Conservation (phyloP, 1,140 invertebrate species). For the Drosophila murphyi region DNA sequence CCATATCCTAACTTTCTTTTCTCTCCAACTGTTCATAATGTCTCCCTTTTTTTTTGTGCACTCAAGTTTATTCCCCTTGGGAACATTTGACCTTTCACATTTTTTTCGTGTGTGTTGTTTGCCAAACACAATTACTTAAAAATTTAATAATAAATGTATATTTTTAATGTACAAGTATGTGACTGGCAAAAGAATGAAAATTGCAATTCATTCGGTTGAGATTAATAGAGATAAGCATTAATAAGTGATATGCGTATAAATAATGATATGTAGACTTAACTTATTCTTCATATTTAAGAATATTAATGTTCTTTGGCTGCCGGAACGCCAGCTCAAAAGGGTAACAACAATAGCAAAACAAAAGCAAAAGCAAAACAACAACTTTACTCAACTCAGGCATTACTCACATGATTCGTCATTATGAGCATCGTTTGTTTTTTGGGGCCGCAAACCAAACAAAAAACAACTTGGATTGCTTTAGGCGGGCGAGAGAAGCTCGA, state of each 20-base stretch:
- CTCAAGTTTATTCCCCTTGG: no score
- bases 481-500: no score
- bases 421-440: background rate
- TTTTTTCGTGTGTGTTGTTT: no score
- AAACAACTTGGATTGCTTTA: no score
- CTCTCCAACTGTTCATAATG: no score
- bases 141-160: background rate
- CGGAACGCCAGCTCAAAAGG: background rate
- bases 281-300: background rate
- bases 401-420: conserved; percentile 12
- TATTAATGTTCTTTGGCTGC: background rate
- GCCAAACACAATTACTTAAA: no score
- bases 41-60: no score
- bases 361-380: background rate
- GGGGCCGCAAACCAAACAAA: background rate
- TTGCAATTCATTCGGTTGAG: background rate
- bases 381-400: background rate
- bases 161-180: background rate
- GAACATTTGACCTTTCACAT: no score
- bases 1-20: no score
- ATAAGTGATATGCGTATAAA: background rate
- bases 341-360: background rate
- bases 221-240: background rate
- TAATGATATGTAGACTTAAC: background rate
- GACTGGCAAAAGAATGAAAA: background rate